Evolutionary conservation across 53 echinoderm and acorn worm species (phyloP), one percentile per base, ranked within the genome.

Genomic region (Crossaster papposus): DNA sequence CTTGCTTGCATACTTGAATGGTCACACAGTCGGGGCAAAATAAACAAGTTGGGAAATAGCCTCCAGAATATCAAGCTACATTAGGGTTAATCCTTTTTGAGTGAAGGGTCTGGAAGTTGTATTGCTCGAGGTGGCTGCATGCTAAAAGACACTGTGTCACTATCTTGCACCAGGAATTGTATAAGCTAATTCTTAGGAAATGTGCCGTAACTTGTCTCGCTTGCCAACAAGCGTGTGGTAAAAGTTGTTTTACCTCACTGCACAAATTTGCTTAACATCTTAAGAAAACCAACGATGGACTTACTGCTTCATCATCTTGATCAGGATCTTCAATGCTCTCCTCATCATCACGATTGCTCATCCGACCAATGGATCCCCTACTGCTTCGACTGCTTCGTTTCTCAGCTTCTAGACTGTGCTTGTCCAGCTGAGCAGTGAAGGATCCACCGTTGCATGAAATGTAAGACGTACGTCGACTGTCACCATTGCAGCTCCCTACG

Each of bases 371-470:
- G 10, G 68, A 68, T 26, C 68, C 62, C 62, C 62, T 17, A 32
- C 79, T 79, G 6, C 90, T 83, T 28, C 87, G 54, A 51, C 90
- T 90, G 51, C 81, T 82, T 28, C 83, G 52, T 54, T 90, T 90
- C 53, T 92, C 93, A 8, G 76, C 90, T 12, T 90, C 74, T 32
- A 91, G 91, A 17, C 91, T 86, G 78, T 91, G 91, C 23, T 91
- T 93, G 54, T 93, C 90, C 54, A 88, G 91, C 70, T 89, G 91
- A 17, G 92, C 86, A 58, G 91, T 86, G 84, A 91, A 85, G 58
- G 98, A 94, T 24, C 96, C 96, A 0, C 98, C 98, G 55, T 98
- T 98, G 81, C 98, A 98, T 18, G 98, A 98, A 80, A 94, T 92
- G 89, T 96, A 98, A 14, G 98, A 98, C 1, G 94, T 96, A 20